phyloP scores from a whole-genome alignment of 2,113 vertebrate species.

The Turnix velox region DNA sequence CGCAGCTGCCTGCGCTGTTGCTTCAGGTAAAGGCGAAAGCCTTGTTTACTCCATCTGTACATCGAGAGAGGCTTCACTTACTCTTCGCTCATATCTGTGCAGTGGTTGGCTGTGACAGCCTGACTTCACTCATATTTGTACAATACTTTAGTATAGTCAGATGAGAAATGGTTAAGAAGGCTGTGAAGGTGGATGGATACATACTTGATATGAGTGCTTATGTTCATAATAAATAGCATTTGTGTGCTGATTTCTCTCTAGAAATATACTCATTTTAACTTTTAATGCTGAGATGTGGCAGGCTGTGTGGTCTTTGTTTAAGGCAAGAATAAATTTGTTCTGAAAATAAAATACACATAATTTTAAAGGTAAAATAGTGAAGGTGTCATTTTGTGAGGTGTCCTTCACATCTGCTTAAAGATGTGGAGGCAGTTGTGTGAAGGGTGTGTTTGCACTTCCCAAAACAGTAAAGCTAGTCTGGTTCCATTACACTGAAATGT shows the following conservation, averaged over 20 bases:
- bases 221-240: neutral
- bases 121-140: neutral
- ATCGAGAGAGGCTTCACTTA: neutral
- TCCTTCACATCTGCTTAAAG: neutral
- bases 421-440: neutral
- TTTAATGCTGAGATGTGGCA: neutral
- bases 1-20: neutral
- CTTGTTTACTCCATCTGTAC: neutral
- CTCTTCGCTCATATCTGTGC: neutral
- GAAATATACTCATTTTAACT: neutral
- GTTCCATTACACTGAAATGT: neutral
- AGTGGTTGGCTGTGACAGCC: neutral
- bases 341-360: neutral
- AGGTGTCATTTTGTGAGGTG: neutral
- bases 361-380: neutral
- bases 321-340: neutral
- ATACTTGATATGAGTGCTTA: accelerated
- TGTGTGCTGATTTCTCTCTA: neutral
- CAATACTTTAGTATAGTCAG: neutral
- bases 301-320: neutral
- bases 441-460: neutral
- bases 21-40: neutral
- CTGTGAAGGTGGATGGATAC: neutral
- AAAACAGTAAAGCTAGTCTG: neutral
- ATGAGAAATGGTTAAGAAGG: neutral